Base-by-base conservation (phyloP, 2,113 vertebrate genomes). In the Anseranas semipalmata region DNA sequence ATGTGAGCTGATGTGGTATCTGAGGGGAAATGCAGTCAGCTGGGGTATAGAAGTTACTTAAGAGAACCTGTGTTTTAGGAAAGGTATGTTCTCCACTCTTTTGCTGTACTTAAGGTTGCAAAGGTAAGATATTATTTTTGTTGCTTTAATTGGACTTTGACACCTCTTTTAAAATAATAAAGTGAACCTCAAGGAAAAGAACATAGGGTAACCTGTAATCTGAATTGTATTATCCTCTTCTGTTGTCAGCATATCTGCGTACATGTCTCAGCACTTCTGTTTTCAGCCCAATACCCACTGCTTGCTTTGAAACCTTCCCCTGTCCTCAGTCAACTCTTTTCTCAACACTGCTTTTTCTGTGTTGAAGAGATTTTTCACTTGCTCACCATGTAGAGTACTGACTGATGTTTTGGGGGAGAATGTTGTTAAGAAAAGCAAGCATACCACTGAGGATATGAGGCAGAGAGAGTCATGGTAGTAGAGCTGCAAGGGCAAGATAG, bases 341-440 rank as follows among this genome's bases (percentile, higher is more conserved):
- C 55, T 87, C n/a, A 53, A 24, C 15, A 1, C 12, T 5, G 22
- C 6, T 60, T 12, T n/a, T 55, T 4, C 39, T 12, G 4, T 0
- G 1, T 25, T n/a, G 39, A 35, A 67, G 46, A 24, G 21, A 24
- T 52, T 56, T 72, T 63, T 67, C 30, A 18, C 48, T 75, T 35
- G 16, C 24, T 68, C 6, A 6, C 37, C 30, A 5, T 2, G 15
- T 37, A 24, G n/a, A 55, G 19, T n/a, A 20, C 19, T 41, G 41
- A 15, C 22, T 46, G 37, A 16, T 59, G 21, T 52, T 70, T 52
- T 35, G 9, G 15, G n/a, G 27, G 16, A 84, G 8, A 32, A 32
- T 27, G 9, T 52, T 27, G 18, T 25, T 37, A 56, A 32, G 53
- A 28, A 63, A 41, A 28, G 58, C 25, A 18, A 0, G 0, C 0